Evolutionary conservation across 1,140 invertebrate genomes (phyloP).

Genomic region (Drosophila tristis): DNA sequence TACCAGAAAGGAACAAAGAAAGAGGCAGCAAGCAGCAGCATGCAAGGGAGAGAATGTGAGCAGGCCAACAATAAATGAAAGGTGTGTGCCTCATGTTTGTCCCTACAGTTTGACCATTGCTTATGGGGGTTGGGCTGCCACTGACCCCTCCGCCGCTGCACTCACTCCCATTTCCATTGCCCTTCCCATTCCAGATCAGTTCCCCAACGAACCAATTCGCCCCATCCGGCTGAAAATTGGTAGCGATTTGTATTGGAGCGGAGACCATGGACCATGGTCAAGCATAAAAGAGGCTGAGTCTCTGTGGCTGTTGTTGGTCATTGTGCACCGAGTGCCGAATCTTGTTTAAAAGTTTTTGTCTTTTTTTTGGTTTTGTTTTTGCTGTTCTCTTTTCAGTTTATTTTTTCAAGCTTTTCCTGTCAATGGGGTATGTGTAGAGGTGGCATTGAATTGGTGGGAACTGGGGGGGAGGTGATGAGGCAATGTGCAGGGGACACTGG

Average conservation of each 20-base stretch:
- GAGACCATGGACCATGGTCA: conserved; percentile 33
- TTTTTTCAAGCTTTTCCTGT: not conserved
- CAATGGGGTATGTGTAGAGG: no score
- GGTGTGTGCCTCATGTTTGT: conserved; percentile 75
- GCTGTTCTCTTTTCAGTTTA: conserved; percentile 4
- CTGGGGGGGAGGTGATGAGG: no score
- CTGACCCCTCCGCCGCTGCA: conserved; percentile 19
- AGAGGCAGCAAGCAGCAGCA: no score
- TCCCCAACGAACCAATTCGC: conserved; percentile 8
- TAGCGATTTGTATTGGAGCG: conserved; percentile 74
- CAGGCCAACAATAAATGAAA: conserved; percentile 75
- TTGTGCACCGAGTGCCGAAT: conserved; percentile 39
- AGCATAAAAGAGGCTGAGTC: conserved; percentile 65
- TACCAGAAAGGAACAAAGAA: conserved; percentile 12
- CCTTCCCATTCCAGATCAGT: not conserved
- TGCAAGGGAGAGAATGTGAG: conserved; percentile 1
- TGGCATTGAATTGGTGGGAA: no score
- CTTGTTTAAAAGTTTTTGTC: conserved; percentile 69
- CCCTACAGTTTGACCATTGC: conserved; percentile 77
- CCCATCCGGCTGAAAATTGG: conserved; percentile 73
- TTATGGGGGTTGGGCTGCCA: conserved; percentile 44
- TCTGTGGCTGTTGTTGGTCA: conserved; percentile 15
- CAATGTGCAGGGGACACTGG: conserved; percentile 18
- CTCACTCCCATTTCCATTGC: not conserved
- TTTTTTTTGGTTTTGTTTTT: conserved; percentile 8